phyloP scores from a whole-genome alignment of 2,888 invertebrate species.

The Xestia c-nigrum region DNA sequence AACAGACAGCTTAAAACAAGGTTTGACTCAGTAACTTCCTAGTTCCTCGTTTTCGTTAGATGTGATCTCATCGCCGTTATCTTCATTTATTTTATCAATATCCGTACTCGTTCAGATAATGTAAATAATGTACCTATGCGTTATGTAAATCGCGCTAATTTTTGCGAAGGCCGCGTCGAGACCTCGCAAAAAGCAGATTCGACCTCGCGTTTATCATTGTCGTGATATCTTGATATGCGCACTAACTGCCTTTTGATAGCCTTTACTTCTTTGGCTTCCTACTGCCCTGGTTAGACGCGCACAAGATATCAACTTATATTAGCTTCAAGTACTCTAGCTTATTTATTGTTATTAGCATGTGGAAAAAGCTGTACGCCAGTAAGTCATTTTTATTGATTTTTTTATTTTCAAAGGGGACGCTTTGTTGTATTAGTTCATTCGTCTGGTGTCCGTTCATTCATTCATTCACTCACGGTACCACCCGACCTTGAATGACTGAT shows the following conservation, averaged over 20 bases:
- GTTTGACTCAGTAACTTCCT: conserved; percentile 73
- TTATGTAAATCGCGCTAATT: conserved; percentile 88
- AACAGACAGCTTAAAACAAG: conserved; percentile 29
- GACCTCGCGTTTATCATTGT: conserved; percentile 87
- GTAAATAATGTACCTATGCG: conserved; percentile 76
- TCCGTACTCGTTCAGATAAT: conserved; percentile 74
- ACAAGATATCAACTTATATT: conserved; percentile 47
- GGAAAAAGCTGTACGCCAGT: conserved; percentile 77
- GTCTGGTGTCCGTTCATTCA: conserved; percentile 44
- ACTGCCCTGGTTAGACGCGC: conserved; percentile 73
- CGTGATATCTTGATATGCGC: conserved; percentile 86
- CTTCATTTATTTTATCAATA: conserved; percentile 76
- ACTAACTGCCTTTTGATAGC: conserved; percentile 80
- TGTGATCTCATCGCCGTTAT: conserved; percentile 79
- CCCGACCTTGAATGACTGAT: conserved; percentile 54
- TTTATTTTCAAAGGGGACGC: conserved; percentile 28
- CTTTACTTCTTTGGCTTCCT: conserved; percentile 78
- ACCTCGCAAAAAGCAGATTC: conserved; percentile 86
- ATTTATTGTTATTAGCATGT: conserved; percentile 52
- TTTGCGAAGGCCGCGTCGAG: conserved; percentile 83
- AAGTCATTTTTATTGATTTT: conserved; percentile 68
- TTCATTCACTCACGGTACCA: conserved; percentile 43
- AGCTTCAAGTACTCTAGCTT: conserved; percentile 32
- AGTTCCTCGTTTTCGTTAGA: conserved; percentile 67
- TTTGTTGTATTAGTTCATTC: conserved; percentile 51